A percentile compares a stretch with the other conserved stretches of the same genome.
These are phyloP conservation scores for Ectemnius cavifrons DNA, from an alignment of 2,888 invertebrate species.

Conservation along the genomic window DNA sequence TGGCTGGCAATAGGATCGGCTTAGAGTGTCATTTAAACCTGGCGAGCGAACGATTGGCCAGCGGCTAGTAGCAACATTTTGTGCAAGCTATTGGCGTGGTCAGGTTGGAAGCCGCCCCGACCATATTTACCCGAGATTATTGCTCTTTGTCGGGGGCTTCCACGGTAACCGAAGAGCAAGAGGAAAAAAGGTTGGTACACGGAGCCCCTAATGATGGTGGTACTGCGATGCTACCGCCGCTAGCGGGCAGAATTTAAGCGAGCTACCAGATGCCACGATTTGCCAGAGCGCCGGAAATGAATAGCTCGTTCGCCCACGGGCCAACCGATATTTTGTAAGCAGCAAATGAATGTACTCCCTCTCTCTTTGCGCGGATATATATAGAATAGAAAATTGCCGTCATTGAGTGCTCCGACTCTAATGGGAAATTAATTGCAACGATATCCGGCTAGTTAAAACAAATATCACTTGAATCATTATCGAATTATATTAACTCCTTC, in stretches of 20 bases:
- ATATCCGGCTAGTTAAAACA: too few species aligned
- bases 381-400: not conserved
- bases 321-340: slow-evolving; percentile 19
- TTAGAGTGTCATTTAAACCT: slow-evolving; percentile 10
- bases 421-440: too few species aligned
- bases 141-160: slow-evolving; percentile 22
- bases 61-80: slow-evolving; percentile 16
- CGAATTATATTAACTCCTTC: too few species aligned
- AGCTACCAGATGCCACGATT: slow-evolving; percentile 17
- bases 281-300: slow-evolving; percentile 20
- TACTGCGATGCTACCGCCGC: slow-evolving; percentile 21
- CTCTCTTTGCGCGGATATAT: not conserved
- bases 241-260: slow-evolving; percentile 15
- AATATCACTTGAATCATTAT: too few species aligned
- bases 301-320: slow-evolving; percentile 18
- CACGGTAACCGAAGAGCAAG: slow-evolving; percentile 7
- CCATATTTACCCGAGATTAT: slow-evolving; percentile 40
- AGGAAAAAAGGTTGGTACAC: slow-evolving; percentile 22
- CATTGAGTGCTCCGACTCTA: too few species aligned
- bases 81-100: slow-evolving; percentile 21
- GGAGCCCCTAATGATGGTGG: slow-evolving; percentile 35
- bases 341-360: slow-evolving; percentile 12
- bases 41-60: slow-evolving; percentile 14
- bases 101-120: slow-evolving; percentile 3
- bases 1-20: slow-evolving; percentile 24